phyloP scores from a whole-genome alignment of 2,888 invertebrate species.

The Epirrita christyi region DNA sequence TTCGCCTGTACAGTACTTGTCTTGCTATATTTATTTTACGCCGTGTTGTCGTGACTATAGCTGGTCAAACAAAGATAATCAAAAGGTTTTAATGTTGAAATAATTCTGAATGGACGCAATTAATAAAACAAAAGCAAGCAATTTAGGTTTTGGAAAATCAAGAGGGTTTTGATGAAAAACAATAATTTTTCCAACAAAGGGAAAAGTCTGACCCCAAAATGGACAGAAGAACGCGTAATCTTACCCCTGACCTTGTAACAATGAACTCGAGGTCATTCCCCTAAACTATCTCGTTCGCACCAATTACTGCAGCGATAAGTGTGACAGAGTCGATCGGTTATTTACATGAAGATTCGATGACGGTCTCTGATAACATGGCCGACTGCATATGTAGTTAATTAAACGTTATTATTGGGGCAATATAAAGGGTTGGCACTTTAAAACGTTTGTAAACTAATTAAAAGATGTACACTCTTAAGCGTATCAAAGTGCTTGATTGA shows the following conservation, averaged over 20 bases:
- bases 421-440: not conserved
- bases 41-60: no score
- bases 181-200: constrained; percentile 13
- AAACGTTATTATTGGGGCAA: constrained; percentile 7
- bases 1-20: no score
- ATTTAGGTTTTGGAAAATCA: not conserved
- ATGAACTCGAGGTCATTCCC: constrained; percentile 55
- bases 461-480: no score
- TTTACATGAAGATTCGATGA: constrained; percentile 19
- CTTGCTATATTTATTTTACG: no score
- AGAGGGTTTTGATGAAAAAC: not conserved
- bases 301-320: constrained; percentile 37
- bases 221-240: constrained; percentile 31
- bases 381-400: constrained; percentile 6
- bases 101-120: not conserved
- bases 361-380: constrained; percentile 14
- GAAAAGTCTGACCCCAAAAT: constrained; percentile 19
- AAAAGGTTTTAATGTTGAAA: no score
- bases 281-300: constrained; percentile 50
- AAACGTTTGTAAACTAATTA: no score
- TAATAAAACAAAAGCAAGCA: not conserved
- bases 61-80: no score
- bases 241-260: constrained; percentile 53
- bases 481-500: no score
- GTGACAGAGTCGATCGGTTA: constrained; percentile 40